Conservation (phyloP, 64 coral and sea anemone genomes). For the Stichodactyla mertensii region DNA sequence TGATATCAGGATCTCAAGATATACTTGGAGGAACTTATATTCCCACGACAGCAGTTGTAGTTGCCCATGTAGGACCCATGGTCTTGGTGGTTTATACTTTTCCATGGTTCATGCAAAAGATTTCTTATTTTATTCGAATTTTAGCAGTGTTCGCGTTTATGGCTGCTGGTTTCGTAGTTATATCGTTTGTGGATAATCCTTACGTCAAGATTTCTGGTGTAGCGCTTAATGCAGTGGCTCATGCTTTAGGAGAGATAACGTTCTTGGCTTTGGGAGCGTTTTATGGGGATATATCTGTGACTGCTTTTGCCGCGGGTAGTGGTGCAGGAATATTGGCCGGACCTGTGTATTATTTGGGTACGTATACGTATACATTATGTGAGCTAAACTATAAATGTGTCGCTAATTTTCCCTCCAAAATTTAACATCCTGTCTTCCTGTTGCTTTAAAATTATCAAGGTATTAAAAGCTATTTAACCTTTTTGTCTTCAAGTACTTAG, state of each 20-base stretch:
- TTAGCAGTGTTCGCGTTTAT: slow-evolving; percentile 55
- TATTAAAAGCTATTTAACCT: neutral
- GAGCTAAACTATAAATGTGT: no score
- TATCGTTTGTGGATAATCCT: slow-evolving; percentile 47
- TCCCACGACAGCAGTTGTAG: slow-evolving; percentile 50
- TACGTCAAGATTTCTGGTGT: slow-evolving; percentile 70
- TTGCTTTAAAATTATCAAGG: no score
- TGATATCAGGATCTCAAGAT: slow-evolving; percentile 73
- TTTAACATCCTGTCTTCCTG: neutral
- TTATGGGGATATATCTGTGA: slow-evolving; percentile 62
- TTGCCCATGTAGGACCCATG: slow-evolving; percentile 78
- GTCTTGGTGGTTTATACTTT: slow-evolving; percentile 46
- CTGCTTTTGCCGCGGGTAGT: slow-evolving; percentile 75
- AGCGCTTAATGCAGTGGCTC: slow-evolving; percentile 57
- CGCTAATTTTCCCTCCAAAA: neutral
- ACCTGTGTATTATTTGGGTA: slow-evolving; percentile 78
- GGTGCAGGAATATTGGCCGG: slow-evolving; percentile 61
- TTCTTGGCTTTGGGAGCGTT: slow-evolving; percentile 65
- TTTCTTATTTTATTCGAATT: slow-evolving; percentile 67
- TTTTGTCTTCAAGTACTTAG: neutral
- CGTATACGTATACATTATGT: neutral
- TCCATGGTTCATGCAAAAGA: slow-evolving; percentile 80
- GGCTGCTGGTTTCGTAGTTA: slow-evolving; percentile 45
- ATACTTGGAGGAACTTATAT: slow-evolving; percentile 69
- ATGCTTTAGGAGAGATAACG: slow-evolving; percentile 66